Base-by-base conservation (phyloP, 1,140 invertebrate species). In the Bombus picipes region DNA sequence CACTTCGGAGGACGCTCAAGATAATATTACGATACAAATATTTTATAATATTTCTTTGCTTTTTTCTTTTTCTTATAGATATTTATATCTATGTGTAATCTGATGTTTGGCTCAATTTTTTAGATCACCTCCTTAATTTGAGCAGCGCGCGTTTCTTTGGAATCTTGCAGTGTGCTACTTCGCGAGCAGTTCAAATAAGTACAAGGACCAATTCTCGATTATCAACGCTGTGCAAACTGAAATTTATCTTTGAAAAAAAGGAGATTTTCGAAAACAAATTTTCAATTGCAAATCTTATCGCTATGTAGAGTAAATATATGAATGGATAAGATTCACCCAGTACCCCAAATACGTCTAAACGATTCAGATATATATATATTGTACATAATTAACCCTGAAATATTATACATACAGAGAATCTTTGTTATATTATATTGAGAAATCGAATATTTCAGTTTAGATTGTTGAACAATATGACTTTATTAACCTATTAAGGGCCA, bases 231-330 rank as follows among this genome's bases (percentile, higher is more conserved):
- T 15, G 32, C 73, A 75, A 37, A 77, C 57, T 39, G 28, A 32
- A 1, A 65, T 78, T 65, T 78, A 43, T 66, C 59, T 78, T 12
- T 43, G 12, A 32, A 78, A 65, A 65, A n/a, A 70, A 39, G 13
- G 32, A 32, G 73, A 57, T 66, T 66, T 66, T 47, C 22, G 18
- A 66, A 25, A 32, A 75, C 12, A 57, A 43, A 66, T 66, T 78
- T 78, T 34, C 22, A 34, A 32, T 79, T 28, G 77, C 41, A 34
- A 66, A 43, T 79, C 62, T 79, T 66, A 79, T 66, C 77, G 5
- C 5, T 37, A 12, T 6, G 25, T 12, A 15, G 32, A 8, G 4
- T 25, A 79, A 66, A 65, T 32, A 78, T 28, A 22, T 25, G 13
- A 10, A n/a, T 8, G 62, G 62, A 66, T 66, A 66, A 43, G 59